Percentiles rank a stretch among this genome's conserved stretches.
Evolutionary conservation across 2,113 vertebrate genomes (phyloP).

Genomic region (Sula dactylatra): DNA sequence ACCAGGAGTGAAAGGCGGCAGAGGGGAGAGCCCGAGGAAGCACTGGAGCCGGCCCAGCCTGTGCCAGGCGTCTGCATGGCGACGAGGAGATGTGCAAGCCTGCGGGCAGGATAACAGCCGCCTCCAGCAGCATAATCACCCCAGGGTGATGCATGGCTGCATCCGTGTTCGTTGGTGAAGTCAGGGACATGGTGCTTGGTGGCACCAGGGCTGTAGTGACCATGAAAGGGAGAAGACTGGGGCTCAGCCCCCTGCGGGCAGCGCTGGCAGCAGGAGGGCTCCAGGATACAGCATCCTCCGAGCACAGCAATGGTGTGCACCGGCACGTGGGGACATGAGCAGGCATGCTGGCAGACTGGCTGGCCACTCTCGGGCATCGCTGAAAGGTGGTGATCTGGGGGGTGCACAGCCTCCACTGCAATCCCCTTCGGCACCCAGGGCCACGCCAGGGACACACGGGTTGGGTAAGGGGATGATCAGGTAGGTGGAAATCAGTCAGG

Average conservation of each 20-base stretch:
- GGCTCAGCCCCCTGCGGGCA: neutral
- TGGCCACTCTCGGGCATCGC: rapidly evolving
- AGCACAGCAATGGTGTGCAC: neutral
- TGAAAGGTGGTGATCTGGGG: neutral
- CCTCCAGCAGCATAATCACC: neutral
- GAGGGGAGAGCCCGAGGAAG: neutral
- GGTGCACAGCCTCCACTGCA: rapidly evolving
- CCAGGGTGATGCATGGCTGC: rapidly evolving
- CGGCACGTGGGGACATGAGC: neutral
- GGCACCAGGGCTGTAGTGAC: neutral
- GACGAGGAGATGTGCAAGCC: neutral
- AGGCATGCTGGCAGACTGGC: neutral
- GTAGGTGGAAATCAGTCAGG: neutral
- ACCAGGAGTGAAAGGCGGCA: rapidly evolving
- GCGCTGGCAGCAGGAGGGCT: neutral
- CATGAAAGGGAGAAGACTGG: neutral
- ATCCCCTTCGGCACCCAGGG: neutral
- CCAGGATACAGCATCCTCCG: neutral
- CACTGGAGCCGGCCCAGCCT: neutral
- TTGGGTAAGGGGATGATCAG: neutral
- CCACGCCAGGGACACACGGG: neutral
- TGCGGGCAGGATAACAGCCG: rapidly evolving
- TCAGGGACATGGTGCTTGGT: neutral
- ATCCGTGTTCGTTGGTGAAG: neutral
- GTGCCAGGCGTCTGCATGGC: rapidly evolving